phyloP scores from a whole-genome alignment of 2,888 invertebrate genomes.

The Itoplectis maculator region DNA sequence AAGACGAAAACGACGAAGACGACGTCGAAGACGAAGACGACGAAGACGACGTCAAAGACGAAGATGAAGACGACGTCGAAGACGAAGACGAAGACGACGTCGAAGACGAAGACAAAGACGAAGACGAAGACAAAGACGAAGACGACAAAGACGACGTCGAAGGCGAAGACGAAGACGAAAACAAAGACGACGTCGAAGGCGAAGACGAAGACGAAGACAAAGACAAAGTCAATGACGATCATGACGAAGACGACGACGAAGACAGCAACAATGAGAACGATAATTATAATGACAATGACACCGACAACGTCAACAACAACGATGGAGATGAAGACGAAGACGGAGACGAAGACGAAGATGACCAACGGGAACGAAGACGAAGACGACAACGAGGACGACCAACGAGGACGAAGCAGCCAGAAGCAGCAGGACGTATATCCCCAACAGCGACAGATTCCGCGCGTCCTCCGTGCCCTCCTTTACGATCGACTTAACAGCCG shows the following conservation, averaged over 20 bases:
- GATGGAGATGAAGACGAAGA: conserved; percentile 10
- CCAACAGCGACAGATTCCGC: conserved; percentile 71
- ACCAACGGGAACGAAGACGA: neutral
- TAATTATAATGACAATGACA: neutral
- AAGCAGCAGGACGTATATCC: conserved; percentile 9
- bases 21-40: neutral
- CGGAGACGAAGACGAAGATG: neutral
- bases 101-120: conserved; percentile 16
- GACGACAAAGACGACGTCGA: conserved; percentile 7
- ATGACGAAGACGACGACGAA: neutral
- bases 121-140: neutral
- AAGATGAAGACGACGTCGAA: too few species aligned
- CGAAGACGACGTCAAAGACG: neutral
- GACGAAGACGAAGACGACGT: too few species aligned
- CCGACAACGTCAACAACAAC: neutral
- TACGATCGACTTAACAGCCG: conserved; percentile 78
- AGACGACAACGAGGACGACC: neutral
- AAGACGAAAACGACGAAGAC: too few species aligned
- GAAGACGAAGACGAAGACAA: conserved; percentile 9
- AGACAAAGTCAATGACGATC: too few species aligned
- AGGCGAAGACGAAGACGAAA: too few species aligned
- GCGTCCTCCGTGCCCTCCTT: conserved; percentile 68
- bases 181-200: too few species aligned
- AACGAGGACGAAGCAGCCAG: neutral
- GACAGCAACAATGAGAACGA: too few species aligned